Evolutionary conservation across 2,888 invertebrate genomes (phyloP), one percentile per base, ranked within the genome.

Genomic region (Piscicola geometra): DNA sequence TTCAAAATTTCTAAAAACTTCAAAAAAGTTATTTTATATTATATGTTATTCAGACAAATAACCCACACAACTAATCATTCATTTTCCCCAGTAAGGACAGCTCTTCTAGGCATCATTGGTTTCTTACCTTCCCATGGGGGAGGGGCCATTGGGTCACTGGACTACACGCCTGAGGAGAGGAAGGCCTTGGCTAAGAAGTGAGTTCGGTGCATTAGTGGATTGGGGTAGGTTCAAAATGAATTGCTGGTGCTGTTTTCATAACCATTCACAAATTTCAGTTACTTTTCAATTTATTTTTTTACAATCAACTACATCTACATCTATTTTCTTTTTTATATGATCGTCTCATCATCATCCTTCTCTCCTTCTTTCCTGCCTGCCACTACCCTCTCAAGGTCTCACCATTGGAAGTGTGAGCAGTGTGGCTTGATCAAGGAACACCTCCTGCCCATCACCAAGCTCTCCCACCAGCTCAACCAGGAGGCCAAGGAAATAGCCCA

Each of bases 71-170:
- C n/a, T n/a, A n/a, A 41, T 41, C 41, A 41, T 15, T 41, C 41
- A 41, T 41, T 15, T 15, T 9, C 50, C 64, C 28, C 81, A 88
- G 88, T 96, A 80, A 89, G 95, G 78, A 96, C 95, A 74, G 94
- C 94, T 18, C 87, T 96, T 76, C 86, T 96, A 79, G 95, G 95
- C 25, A 88, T 96, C 77, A 94, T 95, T 82, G 86, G 94, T 0
- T 96, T 96, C 83, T 93, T 96, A 93, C 94, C 94, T 0, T 92
- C 93, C 3, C 90, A 92, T 73, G 91, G 93, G 12, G 91, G 90
- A 81, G 93, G 94, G 0, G 94, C 94, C 1, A 92, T 97, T 78
- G 96, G 95, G 5, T 92, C 94, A 1, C 86, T 96, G 32, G 93
- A 95, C 84, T 95, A 93, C 83, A 89, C 91, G 0, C 87, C 90